Conservation (phyloP, 2,888 invertebrate species). For the Caenorhabditis panamensis region DNA sequence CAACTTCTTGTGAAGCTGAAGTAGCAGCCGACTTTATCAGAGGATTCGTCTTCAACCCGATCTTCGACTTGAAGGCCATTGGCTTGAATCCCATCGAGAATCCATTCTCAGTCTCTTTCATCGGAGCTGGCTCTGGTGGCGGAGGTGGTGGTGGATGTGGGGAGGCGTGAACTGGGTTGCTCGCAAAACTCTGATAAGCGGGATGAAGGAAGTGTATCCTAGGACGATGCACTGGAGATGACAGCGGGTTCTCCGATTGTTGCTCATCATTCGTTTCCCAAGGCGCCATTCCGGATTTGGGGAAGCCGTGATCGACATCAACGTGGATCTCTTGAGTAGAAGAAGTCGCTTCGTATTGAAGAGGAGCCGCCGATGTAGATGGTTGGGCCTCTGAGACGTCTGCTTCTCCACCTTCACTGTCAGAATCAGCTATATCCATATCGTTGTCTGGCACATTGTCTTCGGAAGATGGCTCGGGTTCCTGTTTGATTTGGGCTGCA, state of each 20-base stretch:
- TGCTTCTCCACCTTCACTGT: conserved; percentile 18
- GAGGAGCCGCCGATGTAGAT: background rate
- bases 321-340: conserved; percentile 16
- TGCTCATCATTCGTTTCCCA: conserved; percentile 24
- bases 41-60: conserved; percentile 4
- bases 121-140: conserved; percentile 17
- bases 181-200: conserved; percentile 31
- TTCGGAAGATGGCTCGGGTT: background rate
- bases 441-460: too few species aligned
- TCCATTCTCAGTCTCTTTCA: conserved; percentile 29
- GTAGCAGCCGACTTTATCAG: background rate
- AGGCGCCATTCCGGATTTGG: background rate
- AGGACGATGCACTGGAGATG: conserved; percentile 22
- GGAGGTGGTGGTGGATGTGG: conserved; percentile 18
- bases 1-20: background rate
- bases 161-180: conserved; percentile 5
- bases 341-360: background rate
- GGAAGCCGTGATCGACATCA: conserved; percentile 15
- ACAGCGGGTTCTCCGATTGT: conserved; percentile 16
- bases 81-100: conserved; percentile 32
- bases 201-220: conserved; percentile 46
- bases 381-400: too few species aligned
- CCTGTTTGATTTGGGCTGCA: background rate
- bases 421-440: conserved; percentile 53
- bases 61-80: conserved; percentile 35